phyloP scores from a whole-genome alignment of 2,888 invertebrate species.

The Chydorus sphaericus region DNA sequence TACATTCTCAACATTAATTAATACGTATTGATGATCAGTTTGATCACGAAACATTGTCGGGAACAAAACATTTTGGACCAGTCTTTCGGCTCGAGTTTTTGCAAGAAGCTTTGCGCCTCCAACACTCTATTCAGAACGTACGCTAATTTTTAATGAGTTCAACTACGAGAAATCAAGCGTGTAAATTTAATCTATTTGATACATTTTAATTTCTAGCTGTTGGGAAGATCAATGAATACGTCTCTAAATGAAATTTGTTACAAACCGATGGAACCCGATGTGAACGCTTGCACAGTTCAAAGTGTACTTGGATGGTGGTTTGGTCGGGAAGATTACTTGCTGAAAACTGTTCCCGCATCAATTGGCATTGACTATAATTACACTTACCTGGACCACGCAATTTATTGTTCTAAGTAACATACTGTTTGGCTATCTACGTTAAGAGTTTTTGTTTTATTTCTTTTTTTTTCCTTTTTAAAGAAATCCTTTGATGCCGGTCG shows the following conservation, averaged over 20 bases:
- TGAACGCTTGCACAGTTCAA: conserved; percentile 67
- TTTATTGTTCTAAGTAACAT: conserved; percentile 48
- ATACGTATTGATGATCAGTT: conserved; percentile 38
- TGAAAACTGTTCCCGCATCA: not conserved
- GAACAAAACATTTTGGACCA: conserved; percentile 57
- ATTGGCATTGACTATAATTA: conserved; percentile 23
- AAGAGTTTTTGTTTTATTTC: not conserved
- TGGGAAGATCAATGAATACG: conserved; percentile 18
- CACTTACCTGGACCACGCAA: conserved; percentile 58
- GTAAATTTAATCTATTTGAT: conserved; percentile 27
- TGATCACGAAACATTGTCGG: conserved; percentile 48
- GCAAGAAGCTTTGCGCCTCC: conserved; percentile 49
- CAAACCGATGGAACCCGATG: conserved; percentile 61
- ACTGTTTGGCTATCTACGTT: not conserved
- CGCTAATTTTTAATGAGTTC: not conserved
- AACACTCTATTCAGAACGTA: conserved; percentile 42
- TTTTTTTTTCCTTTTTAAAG: conserved; percentile 27
- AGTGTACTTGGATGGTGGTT: conserved; percentile 86
- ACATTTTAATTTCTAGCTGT: not conserved
- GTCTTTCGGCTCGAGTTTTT: conserved; percentile 72
- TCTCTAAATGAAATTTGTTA: conserved; percentile 72
- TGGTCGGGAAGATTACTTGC: conserved; percentile 33
- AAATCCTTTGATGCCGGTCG: conserved; percentile 36
- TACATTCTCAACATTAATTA: too few species aligned
- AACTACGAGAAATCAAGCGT: not conserved